These are phyloP conservation scores for Xiphophorus maculatus DNA, from an alignment of 2,113 vertebrate species.

Conservation along the genomic window DNA sequence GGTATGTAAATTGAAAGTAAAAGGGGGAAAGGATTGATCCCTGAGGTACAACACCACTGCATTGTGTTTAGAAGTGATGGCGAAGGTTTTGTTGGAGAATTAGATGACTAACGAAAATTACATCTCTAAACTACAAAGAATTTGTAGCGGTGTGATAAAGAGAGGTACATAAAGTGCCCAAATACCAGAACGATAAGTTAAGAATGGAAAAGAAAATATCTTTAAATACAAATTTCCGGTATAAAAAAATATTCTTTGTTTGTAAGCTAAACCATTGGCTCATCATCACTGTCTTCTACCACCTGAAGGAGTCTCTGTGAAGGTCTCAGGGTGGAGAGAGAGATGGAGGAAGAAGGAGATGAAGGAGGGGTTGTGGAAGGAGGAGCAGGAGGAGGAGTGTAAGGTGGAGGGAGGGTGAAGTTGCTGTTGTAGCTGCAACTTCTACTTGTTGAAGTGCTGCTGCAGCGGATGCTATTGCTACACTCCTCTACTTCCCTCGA, in stretches of 20 bases:
- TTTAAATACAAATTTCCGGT: conserved; percentile 48
- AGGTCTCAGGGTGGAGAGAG: conserved; percentile 50
- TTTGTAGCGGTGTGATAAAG: not conserved
- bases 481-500: conserved; percentile 36
- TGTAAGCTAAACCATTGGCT: conserved; percentile 69
- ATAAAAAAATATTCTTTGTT: conserved; percentile 50
- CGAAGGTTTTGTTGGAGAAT: not conserved
- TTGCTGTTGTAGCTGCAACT: conserved; percentile 44
- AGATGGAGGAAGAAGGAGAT: conserved; percentile 26
- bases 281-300: conserved; percentile 70
- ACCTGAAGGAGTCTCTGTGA: conserved; percentile 37
- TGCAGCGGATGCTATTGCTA: not conserved
- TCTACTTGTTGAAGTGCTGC: conserved; percentile 11
- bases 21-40: not conserved
- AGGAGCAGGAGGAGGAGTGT: conserved; percentile 42
- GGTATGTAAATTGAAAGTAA: not conserved
- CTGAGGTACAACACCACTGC: not conserved
- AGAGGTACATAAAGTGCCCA: conserved; percentile 22
- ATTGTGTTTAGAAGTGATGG: no score
- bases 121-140: not conserved
- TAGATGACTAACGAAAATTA: not conserved
- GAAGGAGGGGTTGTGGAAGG: conserved; percentile 35
- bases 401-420: conserved; percentile 50
- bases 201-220: conserved; percentile 34
- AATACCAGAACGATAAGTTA: conserved; percentile 25